Base-by-base conservation (phyloP, 1,140 invertebrate genomes). In the Hylaeus anthracinus region DNA sequence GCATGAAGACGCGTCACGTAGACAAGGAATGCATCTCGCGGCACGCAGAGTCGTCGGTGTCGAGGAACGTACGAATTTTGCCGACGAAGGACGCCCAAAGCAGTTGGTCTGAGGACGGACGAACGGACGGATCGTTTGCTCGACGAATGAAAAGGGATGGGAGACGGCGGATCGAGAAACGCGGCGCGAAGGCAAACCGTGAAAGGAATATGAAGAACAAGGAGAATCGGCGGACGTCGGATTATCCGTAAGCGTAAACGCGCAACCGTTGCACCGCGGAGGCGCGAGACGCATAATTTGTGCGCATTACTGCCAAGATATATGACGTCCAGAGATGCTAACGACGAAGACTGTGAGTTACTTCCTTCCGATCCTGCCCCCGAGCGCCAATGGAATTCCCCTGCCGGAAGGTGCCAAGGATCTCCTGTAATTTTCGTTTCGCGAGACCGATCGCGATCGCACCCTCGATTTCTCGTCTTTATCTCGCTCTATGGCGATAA, bases 261-360 rank as follows among this genome's bases (percentile, higher is more conserved):
- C 72, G 69, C 63, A 60, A 82, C 70, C 65, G 79, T 83, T 79
- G 78, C 82, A 83, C 83, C 84, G 61, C 39, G 72, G 74, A 86
- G 78, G 72, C 82, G 79, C 88, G 86, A 90, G 86, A 89, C 88
- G 88, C 90, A 91, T 91, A 90, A 91, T 91, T 90, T 90, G 86
- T 89, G 89, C 80, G 90, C 90, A 91, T 91, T 89, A 92, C 90
- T 84, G 84, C 85, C 86, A 83, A 81, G 78, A 86, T 80, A 61
- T 82, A 82, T 26, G 75, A 86, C 51, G 84, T 82, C 55, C 55
- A 43, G 37, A 39, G 72, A 67, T 45, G 75, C 66, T 75, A 67
- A 78, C 43, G 45, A 60, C 45, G 56, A 70, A 58, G 51, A 58
- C 63, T 77, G 48, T 69, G 69, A 51, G 63, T 72, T 65, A 61